phyloP scores from a whole-genome alignment of 1,140 invertebrate species.

The Pissodes strobi region DNA sequence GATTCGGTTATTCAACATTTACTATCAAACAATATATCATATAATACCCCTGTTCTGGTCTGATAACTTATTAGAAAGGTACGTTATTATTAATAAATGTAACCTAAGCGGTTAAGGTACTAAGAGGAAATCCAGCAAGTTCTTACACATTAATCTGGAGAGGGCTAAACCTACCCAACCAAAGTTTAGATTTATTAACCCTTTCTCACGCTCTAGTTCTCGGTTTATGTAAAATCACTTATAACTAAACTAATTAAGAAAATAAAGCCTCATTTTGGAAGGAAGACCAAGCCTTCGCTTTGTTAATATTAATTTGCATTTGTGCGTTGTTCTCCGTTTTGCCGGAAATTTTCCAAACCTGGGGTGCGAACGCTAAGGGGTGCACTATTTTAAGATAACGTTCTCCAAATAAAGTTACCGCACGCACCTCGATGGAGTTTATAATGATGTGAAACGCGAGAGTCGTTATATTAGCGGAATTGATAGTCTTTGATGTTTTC shows the following conservation, averaged over 20 bases:
- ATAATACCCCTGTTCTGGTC: no score
- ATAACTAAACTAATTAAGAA: slow-evolving; percentile 34
- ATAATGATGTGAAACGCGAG: slow-evolving; percentile 12
- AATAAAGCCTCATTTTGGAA: slow-evolving; percentile 26
- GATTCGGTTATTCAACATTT: no score
- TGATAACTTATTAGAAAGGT: no score
- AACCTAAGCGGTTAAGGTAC: neutral
- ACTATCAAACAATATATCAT: no score
- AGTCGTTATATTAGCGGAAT: neutral
- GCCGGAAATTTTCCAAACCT: slow-evolving; percentile 14
- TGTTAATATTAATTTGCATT: slow-evolving; percentile 32
- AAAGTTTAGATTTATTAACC: slow-evolving; percentile 16
- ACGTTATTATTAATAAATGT: no score
- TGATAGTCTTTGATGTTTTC: neutral
- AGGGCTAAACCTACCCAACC: no score
- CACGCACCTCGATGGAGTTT: slow-evolving; percentile 13
- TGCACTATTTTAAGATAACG: slow-evolving; percentile 18
- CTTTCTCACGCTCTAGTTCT: slow-evolving; percentile 30
- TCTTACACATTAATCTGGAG: neutral
- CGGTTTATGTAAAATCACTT: slow-evolving; percentile 35
- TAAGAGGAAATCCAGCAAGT: neutral
- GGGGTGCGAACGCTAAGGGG: neutral
- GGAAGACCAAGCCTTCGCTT: slow-evolving; percentile 10
- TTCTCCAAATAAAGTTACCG: slow-evolving; percentile 11
- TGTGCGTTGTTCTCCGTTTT: slow-evolving; percentile 11